Conservation (phyloP, 2,888 invertebrate species). For the Trichopoda pennipes region DNA sequence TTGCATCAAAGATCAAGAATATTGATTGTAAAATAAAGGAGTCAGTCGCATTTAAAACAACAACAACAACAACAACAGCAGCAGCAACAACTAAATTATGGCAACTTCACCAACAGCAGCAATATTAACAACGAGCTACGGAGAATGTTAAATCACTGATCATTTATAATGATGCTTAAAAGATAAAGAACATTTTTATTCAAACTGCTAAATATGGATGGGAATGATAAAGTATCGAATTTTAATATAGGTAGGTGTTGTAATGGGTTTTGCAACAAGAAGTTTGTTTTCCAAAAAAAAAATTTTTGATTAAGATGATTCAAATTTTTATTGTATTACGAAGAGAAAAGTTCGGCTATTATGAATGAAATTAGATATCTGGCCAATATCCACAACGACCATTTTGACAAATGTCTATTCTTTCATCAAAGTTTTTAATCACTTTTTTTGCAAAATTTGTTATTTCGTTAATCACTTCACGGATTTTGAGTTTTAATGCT, state of each 20-base stretch:
- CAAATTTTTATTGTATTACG: too few relatives aligned
- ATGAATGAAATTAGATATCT: too few relatives aligned
- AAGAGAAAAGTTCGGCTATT: too few relatives aligned
- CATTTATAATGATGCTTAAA: constrained; percentile 47
- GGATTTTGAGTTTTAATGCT: too few relatives aligned
- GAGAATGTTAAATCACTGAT: constrained; percentile 47
- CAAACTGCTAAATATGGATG: constrained; percentile 22
- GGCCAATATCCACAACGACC: too few relatives aligned
- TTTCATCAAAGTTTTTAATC: too few relatives aligned
- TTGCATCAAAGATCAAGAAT: constrained; percentile 54
- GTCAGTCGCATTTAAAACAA: constrained; percentile 6
- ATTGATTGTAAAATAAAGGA: constrained; percentile 59
- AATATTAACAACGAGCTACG: constrained; percentile 2
- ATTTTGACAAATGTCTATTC: too few relatives aligned
- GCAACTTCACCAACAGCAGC: constrained; percentile 5
- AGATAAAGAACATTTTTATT: constrained; percentile 33
- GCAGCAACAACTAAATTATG: not conserved
- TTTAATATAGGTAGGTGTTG: not conserved
- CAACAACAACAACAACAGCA: constrained; percentile 1
- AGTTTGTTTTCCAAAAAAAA: too few relatives aligned
- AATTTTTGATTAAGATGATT: too few relatives aligned
- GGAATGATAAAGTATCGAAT: constrained; percentile 22
- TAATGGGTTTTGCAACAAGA: too few relatives aligned
- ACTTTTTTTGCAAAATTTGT: too few relatives aligned
- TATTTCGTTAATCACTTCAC: too few relatives aligned